Evolutionary conservation across 64 coral and sea anemone species (phyloP).

Genomic region (Montipora cactus): DNA sequence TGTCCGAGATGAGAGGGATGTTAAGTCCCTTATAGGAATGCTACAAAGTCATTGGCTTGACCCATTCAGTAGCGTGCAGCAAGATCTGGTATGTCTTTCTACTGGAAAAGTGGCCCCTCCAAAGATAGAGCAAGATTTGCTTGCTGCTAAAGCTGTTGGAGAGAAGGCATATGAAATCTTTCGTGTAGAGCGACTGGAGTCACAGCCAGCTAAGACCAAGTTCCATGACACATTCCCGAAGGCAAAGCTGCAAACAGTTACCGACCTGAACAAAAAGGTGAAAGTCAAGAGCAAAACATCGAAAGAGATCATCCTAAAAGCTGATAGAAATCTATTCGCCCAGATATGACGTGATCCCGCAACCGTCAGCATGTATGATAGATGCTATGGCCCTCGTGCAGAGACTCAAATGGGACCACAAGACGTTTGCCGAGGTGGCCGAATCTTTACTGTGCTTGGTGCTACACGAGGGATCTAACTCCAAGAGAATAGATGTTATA

Average conservation of each 20-base stretch:
- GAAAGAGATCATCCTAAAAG: conserved; percentile 46
- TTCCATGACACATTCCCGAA: conserved; percentile 52
- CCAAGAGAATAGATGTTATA: conserved; percentile 35
- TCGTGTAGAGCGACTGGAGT: not conserved
- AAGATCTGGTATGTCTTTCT: conserved; percentile 64
- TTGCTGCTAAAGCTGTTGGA: not conserved
- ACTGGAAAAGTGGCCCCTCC: conserved; percentile 43
- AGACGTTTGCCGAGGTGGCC: conserved; percentile 40
- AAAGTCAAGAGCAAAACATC: conserved; percentile 24
- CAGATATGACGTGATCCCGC: conserved; percentile 13
- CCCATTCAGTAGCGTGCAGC: conserved; percentile 34
- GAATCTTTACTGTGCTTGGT: conserved; percentile 7
- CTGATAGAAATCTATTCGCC: conserved; percentile 45
- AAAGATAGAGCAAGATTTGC: conserved; percentile 8
- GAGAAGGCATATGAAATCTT: conserved; percentile 50
- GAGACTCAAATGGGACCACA: conserved; percentile 51
- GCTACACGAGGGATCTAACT: conserved; percentile 4
- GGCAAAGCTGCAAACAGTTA: conserved; percentile 59
- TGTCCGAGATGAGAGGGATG: conserved; percentile 62
- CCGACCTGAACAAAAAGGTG: conserved; percentile 37
- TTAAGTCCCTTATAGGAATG: conserved; percentile 36
- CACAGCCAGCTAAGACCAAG: not conserved
- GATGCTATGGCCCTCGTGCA: conserved; percentile 34
- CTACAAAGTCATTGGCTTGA: conserved; percentile 62
- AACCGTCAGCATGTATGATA: not conserved